Evolutionary conservation across 2,797 vertebrate species (phyloP), one percentile per base, ranked within the genome.

Genomic region (Sebastes nivosus): DNA sequence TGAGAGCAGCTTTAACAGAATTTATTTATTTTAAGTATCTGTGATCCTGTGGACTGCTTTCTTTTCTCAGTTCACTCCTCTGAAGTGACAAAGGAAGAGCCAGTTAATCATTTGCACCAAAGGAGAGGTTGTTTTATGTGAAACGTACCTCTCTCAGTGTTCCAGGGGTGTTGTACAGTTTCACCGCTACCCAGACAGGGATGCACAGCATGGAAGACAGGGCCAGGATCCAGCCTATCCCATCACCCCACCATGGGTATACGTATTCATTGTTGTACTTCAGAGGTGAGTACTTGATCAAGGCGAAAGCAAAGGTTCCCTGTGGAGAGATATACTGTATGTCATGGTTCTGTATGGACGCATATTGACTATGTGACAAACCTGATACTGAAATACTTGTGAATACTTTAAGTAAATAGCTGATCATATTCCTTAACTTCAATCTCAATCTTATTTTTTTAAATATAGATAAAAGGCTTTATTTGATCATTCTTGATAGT

Each of bases 261-360:
- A 94, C 94, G 1, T 99, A 99, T 64, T 96, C 97, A 89, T 98
- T 99, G 89, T 99, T 99, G 94, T 99, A 99, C 38, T 98, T 98
- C 82, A 99, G 87, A 0, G 98, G 98, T 0, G 97, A 97, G 67
- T 99, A 98, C 89, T 99, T 99, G 90, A 99, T 96, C 92, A 99
- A 79, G 71, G 98, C 97, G 85, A 99, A 99, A 22, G 98, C 92
- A 89, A 99, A 99, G 1, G 98, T 99, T 61, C 97, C 97, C 98
- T 99, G 88, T 32, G 73, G 7, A 77, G 16, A 25, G 6, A 58
- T 5, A 61, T 22, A 36, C 34, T 0, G 34, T 36, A 50, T 59
- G 29, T 59, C 1, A 70, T 52, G 3, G 4, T 50, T 75, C 13
- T 63, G 22, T 11, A 34, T 42, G 38, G 5, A 42, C 16, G 38